Percentiles rank a stretch among this genome's conserved stretches.
Conservation (phyloP, 1,140 invertebrate species). For the Procambarus clarkii region DNA sequence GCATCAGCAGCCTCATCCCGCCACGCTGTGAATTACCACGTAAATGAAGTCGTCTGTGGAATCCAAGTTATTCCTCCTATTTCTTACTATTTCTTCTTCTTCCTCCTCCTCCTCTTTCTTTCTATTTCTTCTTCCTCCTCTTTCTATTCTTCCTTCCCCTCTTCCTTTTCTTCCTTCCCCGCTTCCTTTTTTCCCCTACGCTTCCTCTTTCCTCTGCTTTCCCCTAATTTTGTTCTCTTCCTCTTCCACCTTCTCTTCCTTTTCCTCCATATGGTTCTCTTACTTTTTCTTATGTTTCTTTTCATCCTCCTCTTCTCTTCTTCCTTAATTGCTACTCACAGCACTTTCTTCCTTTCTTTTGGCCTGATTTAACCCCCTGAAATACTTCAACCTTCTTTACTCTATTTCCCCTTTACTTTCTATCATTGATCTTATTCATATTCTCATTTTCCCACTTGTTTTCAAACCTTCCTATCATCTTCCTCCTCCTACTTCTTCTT, state of each 20-base stretch:
- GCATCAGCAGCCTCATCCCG: no score
- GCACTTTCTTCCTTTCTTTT: background rate
- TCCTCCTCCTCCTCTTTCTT: background rate
- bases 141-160: background rate
- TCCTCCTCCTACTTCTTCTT: background rate
- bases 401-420: no score
- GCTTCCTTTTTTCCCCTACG: background rate
- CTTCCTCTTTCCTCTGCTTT: background rate
- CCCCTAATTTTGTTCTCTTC: background rate
- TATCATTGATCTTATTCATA: no score
- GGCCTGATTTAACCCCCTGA: background rate
- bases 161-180: background rate
- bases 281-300: background rate
- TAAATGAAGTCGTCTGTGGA: no score
- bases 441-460: no score
- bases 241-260: background rate
- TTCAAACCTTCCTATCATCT: background rate
- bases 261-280: background rate
- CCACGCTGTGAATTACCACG: no score
- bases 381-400: background rate
- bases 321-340: background rate
- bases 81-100: background rate
- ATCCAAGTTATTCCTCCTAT: no score
- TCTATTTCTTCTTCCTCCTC: background rate
- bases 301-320: background rate